Percentiles rank a stretch among this genome's conserved stretches.
Evolutionary conservation across 2,797 vertebrate species (phyloP).

Genomic region (Poeciliopsis presidionis): DNA sequence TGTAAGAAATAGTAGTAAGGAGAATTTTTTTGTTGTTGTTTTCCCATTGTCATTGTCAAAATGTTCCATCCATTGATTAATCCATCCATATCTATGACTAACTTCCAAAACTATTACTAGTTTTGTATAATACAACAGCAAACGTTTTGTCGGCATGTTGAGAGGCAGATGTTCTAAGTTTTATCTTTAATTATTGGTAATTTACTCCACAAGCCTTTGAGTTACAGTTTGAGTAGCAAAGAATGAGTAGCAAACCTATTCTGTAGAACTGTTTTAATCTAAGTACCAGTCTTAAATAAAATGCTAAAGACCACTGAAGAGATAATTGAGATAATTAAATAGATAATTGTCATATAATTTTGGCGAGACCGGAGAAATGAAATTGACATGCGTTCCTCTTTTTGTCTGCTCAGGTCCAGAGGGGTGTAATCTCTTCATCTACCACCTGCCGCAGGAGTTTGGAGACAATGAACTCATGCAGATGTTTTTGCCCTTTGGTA

Average conservation of each 20-base stretch:
- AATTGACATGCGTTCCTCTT: constrained; percentile 26
- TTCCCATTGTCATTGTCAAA: background rate
- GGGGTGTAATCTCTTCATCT: constrained; percentile 99
- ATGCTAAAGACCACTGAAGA: background rate
- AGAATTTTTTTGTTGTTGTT: background rate
- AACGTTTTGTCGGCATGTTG: background rate
- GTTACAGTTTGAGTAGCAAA: background rate
- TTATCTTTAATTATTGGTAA: background rate
- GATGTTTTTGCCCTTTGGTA: constrained; percentile 98
- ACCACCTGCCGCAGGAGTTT: constrained; percentile 99
- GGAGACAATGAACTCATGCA: constrained; percentile 99
- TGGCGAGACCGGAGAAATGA: constrained; percentile 29
- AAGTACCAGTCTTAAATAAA: background rate
- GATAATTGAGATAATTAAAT: constrained; percentile 8
- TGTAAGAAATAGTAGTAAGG: background rate
- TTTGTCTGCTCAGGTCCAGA: constrained; percentile 88
- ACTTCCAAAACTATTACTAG: background rate
- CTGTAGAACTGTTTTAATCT: constrained; percentile 17
- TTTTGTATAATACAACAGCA: background rate
- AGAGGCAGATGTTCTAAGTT: background rate
- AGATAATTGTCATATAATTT: constrained; percentile 35
- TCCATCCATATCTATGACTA: background rate
- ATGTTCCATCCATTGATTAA: background rate
- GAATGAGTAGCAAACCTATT: constrained; percentile 26
- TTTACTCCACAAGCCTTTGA: background rate